These are phyloP conservation scores for Conus ventricosus DNA, from an alignment of 1,140 invertebrate species.

Conservation along the genomic window DNA sequence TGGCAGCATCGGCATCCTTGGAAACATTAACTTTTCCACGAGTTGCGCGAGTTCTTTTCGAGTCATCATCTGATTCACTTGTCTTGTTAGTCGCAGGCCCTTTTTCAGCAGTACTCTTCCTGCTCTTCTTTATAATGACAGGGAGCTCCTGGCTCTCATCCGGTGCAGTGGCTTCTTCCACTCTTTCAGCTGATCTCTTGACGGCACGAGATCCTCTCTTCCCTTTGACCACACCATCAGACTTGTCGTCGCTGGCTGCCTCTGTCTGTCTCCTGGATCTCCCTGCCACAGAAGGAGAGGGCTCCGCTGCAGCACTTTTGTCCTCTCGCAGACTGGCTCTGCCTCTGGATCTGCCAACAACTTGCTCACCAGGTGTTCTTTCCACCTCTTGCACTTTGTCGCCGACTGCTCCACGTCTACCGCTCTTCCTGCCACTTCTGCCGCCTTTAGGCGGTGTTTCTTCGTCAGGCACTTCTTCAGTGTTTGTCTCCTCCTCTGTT, in stretches of 20 bases:
- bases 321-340: not conserved
- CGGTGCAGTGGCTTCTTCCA: not conserved
- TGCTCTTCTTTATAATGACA: not conserved
- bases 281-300: not conserved
- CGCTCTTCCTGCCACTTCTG: not conserved
- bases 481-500: not conserved
- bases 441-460: not conserved
- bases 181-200: constrained; percentile 7
- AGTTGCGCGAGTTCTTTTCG: not conserved
- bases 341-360: not conserved
- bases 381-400: constrained; percentile 22
- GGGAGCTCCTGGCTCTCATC: not conserved
- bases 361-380: not conserved
- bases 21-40: not conserved
- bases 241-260: not conserved
- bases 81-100: not conserved
- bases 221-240: not conserved
- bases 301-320: not conserved
- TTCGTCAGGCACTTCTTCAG: not conserved
- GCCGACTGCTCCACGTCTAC: constrained; percentile 10
- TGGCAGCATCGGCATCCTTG: not conserved
- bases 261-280: not conserved
- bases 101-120: not conserved
- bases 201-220: not conserved
- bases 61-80: too few relatives aligned